These are phyloP conservation scores for Antheraea pernyi DNA, from an alignment of 1,140 invertebrate species.

Conservation along the genomic window DNA sequence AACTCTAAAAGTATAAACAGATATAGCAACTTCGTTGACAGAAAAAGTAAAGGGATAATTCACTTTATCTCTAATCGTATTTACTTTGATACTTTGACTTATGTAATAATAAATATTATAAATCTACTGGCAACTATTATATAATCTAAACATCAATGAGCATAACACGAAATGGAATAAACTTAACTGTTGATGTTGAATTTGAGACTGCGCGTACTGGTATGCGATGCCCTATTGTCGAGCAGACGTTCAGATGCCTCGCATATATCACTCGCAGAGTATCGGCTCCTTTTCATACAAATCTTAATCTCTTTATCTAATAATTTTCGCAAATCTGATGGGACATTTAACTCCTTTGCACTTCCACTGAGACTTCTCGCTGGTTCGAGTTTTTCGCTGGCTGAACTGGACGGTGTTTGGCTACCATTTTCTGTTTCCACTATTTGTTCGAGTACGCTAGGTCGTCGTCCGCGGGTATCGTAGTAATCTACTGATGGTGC, in stretches of 20 bases:
- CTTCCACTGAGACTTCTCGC: slow-evolving; percentile 51
- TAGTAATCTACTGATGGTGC: slow-evolving; percentile 59
- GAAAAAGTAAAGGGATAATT: background rate
- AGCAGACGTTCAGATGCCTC: slow-evolving; percentile 69
- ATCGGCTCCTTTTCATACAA: slow-evolving; percentile 62
- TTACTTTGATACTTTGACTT: slow-evolving; percentile 7
- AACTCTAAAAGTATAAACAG: background rate
- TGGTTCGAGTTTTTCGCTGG: slow-evolving; percentile 53
- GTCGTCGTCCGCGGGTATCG: slow-evolving; percentile 48
- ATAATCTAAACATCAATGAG: slow-evolving; percentile 53
- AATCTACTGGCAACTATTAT: slow-evolving; percentile 25
- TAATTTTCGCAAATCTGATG: slow-evolving; percentile 51
- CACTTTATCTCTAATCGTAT: background rate
- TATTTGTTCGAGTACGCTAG: slow-evolving; percentile 68
- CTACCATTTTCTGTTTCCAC: slow-evolving; percentile 67
- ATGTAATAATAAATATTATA: slow-evolving; percentile 25
- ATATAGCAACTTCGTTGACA: background rate
- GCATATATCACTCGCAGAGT: slow-evolving; percentile 72
- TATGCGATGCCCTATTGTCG: slow-evolving; percentile 54
- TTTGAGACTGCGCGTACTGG: slow-evolving; percentile 73
- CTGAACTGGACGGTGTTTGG: slow-evolving; percentile 61
- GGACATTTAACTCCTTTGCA: slow-evolving; percentile 45
- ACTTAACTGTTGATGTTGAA: slow-evolving; percentile 69
- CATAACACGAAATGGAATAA: slow-evolving; percentile 56
- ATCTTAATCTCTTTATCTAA: slow-evolving; percentile 50